phyloP scores from a whole-genome alignment of 2,797 vertebrate species.

The Alectoris magna region DNA sequence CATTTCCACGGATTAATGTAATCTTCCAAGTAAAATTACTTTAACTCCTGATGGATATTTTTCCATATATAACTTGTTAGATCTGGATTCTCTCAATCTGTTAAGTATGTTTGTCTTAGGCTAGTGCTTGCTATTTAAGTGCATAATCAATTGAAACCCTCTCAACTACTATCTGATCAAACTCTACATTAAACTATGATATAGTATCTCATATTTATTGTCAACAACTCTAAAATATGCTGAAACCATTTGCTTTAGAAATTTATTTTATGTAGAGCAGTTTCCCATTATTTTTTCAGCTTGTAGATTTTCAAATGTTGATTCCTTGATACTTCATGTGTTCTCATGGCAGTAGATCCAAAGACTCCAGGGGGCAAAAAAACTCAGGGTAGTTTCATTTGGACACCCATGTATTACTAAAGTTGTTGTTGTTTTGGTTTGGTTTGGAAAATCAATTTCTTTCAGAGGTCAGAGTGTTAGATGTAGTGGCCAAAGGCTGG shows the following conservation, averaged over 20 bases:
- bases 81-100: background rate
- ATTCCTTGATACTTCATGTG: background rate
- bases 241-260: background rate
- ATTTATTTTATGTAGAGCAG: background rate
- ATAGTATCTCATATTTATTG: background rate
- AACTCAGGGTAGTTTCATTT: background rate
- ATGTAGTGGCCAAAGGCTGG: background rate
- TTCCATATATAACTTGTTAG: background rate
- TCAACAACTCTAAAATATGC: background rate
- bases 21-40: slow-evolving; percentile 40
- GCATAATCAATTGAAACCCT: background rate
- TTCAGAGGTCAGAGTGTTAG: background rate
- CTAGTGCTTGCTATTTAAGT: background rate
- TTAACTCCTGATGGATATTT: slow-evolving; percentile 19
- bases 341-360: background rate
- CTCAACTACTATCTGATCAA: background rate
- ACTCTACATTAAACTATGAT: background rate
- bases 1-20: slow-evolving; percentile 20
- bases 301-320: background rate
- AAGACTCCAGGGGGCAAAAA: background rate
- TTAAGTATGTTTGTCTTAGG: slow-evolving; percentile 10
- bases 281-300: background rate
- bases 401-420: background rate
- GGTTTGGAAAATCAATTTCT: background rate
- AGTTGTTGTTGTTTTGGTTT: no score